Evolutionary conservation across 2,113 vertebrate species (phyloP), one percentile per base, ranked within the genome.

Genomic region (Uria lomvia): DNA sequence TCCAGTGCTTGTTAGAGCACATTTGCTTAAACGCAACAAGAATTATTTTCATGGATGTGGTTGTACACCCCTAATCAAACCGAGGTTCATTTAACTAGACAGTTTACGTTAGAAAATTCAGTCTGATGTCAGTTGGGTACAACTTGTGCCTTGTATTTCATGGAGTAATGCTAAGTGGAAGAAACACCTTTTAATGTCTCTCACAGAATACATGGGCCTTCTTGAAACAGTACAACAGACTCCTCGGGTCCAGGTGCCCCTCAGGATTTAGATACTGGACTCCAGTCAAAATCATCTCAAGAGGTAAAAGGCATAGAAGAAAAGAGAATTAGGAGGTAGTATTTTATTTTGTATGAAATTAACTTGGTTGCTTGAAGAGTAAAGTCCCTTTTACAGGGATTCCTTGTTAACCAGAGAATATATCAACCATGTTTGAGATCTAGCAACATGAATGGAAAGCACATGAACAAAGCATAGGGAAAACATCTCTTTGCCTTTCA

Each of bases 171-270:
- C 15, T 65, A 30, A 68, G 5, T 65, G 30, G 24, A 84, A 71
- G 6, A 3, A 68, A 6, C 26, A 45, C 30, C 7, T 85, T 81
- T 42, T 24, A 47, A 42, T 20, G 2, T 84, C 67, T 77, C 17
- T 77, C 2, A 1, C 43, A 68, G 38, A 90, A 55, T 30, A 52
- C 5, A 4, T 1, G 0, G 8, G 5, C 14, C 30, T 60, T 6
- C 63, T 49, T 50, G 32, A 76, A 91, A 36, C 1, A 47, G 21
- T 65, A 79, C n/a, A 84, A 32, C 5, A 62, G 52, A 58, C 10
- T 81, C 15, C 26, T 63, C 1, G 8, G 38, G 4, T 10, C 27
- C 19, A 15, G 22, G 11, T 26, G 20, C 21, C 16, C 30, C 13
- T 56, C 18, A 52, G 15, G 80, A 90, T 86, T 63, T 86, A 73